These are phyloP conservation scores for Trachelus stipa DNA, from an alignment of 2,888 invertebrate genomes.

Conservation along the genomic window DNA sequence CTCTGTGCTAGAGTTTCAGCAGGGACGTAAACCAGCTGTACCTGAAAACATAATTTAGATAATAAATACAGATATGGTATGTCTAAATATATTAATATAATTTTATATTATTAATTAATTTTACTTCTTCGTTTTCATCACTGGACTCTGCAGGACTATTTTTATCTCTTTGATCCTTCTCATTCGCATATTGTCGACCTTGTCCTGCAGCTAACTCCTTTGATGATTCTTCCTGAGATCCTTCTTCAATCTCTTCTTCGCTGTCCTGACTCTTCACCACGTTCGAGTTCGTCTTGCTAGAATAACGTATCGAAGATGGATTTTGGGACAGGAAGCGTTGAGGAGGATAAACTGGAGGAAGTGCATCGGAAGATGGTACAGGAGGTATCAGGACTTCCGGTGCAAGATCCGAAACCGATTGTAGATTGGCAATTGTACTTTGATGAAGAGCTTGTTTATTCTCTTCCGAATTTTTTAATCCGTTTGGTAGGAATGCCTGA, in stretches of 20 bases:
- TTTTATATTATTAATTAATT: constrained; percentile 1
- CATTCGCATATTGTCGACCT: constrained; percentile 11
- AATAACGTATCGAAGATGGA: background rate
- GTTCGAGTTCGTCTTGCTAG: background rate
- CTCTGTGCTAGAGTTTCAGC: constrained; percentile 77
- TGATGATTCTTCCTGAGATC: constrained; percentile 28
- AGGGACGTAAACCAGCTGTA: constrained; percentile 85
- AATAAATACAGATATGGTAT: background rate
- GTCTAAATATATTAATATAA: background rate
- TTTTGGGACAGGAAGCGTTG: constrained; percentile 45
- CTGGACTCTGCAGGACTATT: constrained; percentile 31
- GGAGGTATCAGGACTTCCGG: constrained; percentile 54
- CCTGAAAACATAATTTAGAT: constrained; percentile 59
- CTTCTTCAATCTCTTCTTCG: constrained; percentile 10
- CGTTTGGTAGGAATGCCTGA: constrained; percentile 53
- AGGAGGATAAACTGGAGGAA: constrained; percentile 55
- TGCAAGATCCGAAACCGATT: constrained; percentile 41
- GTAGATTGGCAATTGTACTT: constrained; percentile 42
- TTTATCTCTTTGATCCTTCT: constrained; percentile 42
- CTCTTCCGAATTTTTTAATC: constrained; percentile 44
- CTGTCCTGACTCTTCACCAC: constrained; percentile 20
- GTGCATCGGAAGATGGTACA: constrained; percentile 47
- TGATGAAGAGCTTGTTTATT: constrained; percentile 50
- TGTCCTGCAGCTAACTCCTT: constrained; percentile 21
- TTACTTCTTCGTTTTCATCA: constrained; percentile 32